These are phyloP conservation scores for Alectoris magna DNA, from an alignment of 2,797 vertebrate genomes.

Conservation along the genomic window DNA sequence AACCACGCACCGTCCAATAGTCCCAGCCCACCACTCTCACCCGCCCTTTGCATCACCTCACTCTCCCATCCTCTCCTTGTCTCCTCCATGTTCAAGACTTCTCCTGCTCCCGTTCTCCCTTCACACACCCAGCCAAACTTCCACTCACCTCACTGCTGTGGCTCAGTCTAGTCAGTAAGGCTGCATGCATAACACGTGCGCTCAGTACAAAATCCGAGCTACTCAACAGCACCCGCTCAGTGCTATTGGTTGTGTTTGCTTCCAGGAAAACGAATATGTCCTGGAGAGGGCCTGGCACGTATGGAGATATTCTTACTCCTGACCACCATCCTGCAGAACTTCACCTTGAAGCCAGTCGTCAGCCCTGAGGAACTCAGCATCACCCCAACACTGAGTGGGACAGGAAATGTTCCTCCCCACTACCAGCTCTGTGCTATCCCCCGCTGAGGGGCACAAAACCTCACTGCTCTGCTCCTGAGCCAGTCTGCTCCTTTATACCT, in stretches of 20 bases:
- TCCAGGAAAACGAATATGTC: constrained; percentile 75
- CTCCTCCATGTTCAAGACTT: neutral
- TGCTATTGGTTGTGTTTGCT: neutral
- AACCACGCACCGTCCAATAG: neutral
- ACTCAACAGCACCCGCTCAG: neutral
- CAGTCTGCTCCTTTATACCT: neutral
- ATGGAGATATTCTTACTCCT: constrained; percentile 69
- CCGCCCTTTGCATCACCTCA: neutral
- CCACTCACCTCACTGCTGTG: neutral
- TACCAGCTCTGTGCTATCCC: constrained; percentile 37
- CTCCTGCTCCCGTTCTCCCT: neutral
- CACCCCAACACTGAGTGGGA: neutral
- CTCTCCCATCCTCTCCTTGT: neutral
- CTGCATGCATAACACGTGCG: neutral
- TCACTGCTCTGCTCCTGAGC: neutral
- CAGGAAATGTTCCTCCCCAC: neutral
- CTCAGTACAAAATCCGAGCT: neutral
- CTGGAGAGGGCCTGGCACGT: constrained; percentile 75
- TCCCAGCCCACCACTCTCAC: neutral
- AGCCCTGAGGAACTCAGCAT: constrained; percentile 7
- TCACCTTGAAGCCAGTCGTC: constrained; percentile 68
- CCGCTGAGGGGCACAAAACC: neutral
- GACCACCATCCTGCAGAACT: constrained; percentile 72
- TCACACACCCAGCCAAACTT: neutral
- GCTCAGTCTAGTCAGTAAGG: neutral